Conservation (phyloP, 1,140 invertebrate species). For the Popillia japonica region DNA sequence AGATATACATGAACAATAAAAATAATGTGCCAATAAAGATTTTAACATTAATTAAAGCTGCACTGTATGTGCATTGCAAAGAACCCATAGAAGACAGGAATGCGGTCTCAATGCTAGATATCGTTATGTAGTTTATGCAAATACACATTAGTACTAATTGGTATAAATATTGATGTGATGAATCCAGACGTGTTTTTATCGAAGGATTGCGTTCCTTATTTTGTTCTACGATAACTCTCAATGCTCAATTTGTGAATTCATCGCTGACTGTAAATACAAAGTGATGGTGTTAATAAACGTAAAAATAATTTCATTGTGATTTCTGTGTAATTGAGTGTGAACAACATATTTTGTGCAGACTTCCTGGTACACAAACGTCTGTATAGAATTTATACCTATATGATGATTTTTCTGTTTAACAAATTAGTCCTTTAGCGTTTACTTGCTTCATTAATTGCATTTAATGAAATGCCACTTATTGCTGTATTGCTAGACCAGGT, state of each 20-base stretch:
- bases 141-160: slow-evolving; percentile 12
- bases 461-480: no score
- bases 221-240: neutral
- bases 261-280: no score
- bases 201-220: neutral
- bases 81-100: neutral
- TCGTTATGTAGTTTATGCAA: slow-evolving; percentile 25
- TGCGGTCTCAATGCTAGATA: slow-evolving; percentile 11
- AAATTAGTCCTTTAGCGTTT: no score
- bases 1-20: slow-evolving; percentile 20
- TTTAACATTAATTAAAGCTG: slow-evolving; percentile 15
- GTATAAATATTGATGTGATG: slow-evolving; percentile 9
- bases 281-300: no score
- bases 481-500: no score
- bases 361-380: no score
- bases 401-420: no score
- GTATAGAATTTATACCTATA: no score
- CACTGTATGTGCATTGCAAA: neutral
- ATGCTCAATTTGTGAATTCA: neutral
- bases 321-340: no score
- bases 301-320: no score
- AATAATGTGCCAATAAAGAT: slow-evolving; percentile 17
- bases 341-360: no score
- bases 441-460: no score
- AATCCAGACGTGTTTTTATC: neutral